Evolutionary conservation across 2,797 vertebrate genomes (phyloP).

Genomic region (Diplodus sargus): DNA sequence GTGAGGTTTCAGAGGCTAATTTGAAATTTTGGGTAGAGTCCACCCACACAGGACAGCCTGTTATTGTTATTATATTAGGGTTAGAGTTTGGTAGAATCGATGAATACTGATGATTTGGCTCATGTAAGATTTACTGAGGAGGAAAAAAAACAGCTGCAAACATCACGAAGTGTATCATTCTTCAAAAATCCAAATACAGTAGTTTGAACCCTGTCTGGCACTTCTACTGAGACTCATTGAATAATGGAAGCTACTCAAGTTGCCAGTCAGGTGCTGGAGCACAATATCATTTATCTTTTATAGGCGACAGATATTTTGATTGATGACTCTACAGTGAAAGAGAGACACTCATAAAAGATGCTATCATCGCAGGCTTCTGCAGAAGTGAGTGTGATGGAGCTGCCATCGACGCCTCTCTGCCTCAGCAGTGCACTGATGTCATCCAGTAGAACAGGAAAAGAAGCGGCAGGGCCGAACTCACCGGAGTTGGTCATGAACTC

Average conservation of each 20-base stretch:
- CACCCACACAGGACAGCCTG: neutral
- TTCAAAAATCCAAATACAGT: slow-evolving; percentile 28
- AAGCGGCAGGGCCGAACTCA: slow-evolving; percentile 68
- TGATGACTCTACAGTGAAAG: slow-evolving; percentile 50
- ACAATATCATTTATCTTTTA: slow-evolving; percentile 59
- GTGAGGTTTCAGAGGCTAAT: slow-evolving; percentile 13
- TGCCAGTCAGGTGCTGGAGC: slow-evolving; percentile 54
- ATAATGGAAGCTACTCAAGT: slow-evolving; percentile 47
- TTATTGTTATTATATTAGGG: neutral
- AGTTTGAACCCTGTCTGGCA: slow-evolving; percentile 30
- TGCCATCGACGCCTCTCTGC: neutral
- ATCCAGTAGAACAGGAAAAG: neutral
- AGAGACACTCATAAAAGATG: slow-evolving; percentile 56
- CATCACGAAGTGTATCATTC: slow-evolving; percentile 27
- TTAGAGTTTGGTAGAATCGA: slow-evolving; percentile 4
- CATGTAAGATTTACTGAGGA: neutral
- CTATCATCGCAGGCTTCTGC: slow-evolving; percentile 43
- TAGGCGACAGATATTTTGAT: slow-evolving; percentile 58
- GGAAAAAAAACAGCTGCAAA: slow-evolving; percentile 21
- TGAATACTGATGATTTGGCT: slow-evolving; percentile 5
- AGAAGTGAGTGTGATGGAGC: neutral
- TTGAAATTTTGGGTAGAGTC: slow-evolving; percentile 27
- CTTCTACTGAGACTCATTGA: slow-evolving; percentile 47
- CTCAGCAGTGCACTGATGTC: slow-evolving; percentile 16
- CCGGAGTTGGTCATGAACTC: slow-evolving; percentile 98